Evolutionary conservation across 37 sponge, comb jelly and placozoan genomes (phyloP).

Genomic region (Beroe ovata): DNA sequence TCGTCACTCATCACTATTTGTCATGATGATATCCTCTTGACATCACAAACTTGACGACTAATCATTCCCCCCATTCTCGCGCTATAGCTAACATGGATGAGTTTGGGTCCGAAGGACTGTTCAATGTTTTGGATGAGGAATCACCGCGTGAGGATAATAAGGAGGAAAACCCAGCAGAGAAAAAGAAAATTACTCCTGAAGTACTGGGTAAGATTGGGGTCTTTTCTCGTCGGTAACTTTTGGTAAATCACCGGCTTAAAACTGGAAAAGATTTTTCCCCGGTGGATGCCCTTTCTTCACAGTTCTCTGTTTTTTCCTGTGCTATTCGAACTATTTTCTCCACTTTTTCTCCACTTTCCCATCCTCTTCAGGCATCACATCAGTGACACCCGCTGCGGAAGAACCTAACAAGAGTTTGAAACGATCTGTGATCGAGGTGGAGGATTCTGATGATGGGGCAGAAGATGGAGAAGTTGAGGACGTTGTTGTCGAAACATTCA

Average conservation of each 20-base stretch:
- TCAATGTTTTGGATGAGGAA: slow-evolving; percentile 35
- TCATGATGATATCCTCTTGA: too few species aligned
- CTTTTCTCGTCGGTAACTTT: too few species aligned
- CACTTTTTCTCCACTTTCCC: background rate
- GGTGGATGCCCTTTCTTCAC: too few species aligned
- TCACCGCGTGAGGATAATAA: background rate
- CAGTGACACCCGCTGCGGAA: background rate
- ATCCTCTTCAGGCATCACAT: background rate
- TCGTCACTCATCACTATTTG: too few species aligned
- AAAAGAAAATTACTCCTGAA: slow-evolving; percentile 17
- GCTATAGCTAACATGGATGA: slow-evolving; percentile 40
- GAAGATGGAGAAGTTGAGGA: slow-evolving; percentile 32
- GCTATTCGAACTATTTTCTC: too few species aligned
- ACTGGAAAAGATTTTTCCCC: too few species aligned
- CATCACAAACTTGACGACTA: too few species aligned
- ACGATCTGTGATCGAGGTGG: background rate
- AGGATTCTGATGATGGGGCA: background rate
- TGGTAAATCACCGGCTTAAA: too few species aligned
- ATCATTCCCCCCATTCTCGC: too few species aligned
- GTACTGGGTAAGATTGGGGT: slow-evolving; percentile 59
- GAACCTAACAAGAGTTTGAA: background rate
- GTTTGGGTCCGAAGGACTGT: slow-evolving; percentile 44
- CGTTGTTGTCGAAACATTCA: too few species aligned
- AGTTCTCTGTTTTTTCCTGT: too few species aligned
- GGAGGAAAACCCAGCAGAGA: background rate